phyloP scores from a whole-genome alignment of 2,797 vertebrate species.

The Tympanoctomys barrerae region DNA sequence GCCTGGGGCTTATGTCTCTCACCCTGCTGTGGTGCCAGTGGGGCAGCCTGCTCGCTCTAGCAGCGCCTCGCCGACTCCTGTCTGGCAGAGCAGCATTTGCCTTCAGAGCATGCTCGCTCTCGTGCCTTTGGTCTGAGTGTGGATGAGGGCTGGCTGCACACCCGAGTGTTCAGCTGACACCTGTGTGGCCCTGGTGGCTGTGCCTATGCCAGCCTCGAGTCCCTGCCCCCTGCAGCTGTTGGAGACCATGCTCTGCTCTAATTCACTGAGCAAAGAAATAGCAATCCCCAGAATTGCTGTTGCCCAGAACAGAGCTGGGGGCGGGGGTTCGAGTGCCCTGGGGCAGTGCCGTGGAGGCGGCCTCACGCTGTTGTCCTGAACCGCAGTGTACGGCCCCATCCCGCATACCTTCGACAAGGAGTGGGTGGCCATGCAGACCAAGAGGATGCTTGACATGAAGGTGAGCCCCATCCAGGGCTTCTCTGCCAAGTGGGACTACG shows the following conservation, averaged over 20 bases:
- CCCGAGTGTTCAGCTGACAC: not conserved
- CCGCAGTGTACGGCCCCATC: conserved; percentile 93
- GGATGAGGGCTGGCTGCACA: not conserved
- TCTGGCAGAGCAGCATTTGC: not conserved
- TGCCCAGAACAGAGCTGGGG: not conserved
- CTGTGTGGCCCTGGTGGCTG: not conserved
- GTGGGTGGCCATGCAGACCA: conserved; percentile 92
- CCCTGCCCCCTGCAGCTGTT: not conserved
- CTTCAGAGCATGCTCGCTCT: not conserved
- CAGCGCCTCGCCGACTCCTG: not conserved
- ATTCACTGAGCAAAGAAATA: not conserved
- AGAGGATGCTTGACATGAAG: conserved; percentile 97
- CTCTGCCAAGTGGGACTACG: conserved; percentile 95
- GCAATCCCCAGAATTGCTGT: not conserved
- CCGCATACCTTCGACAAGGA: conserved; percentile 93
- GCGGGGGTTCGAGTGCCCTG: not conserved
- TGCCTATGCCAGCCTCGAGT: not conserved
- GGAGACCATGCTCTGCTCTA: not conserved
- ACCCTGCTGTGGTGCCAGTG: not conserved
- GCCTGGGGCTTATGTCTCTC: not conserved
- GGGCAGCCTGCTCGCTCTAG: too few relatives aligned
- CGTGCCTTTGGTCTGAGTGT: not conserved
- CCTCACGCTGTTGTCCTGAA: not conserved
- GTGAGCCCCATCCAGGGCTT: conserved; percentile 93
- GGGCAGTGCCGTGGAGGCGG: not conserved